Evolutionary conservation across 2,888 invertebrate species (phyloP), one percentile per base, ranked within the genome.

Genomic region (Bunonema sp.): DNA sequence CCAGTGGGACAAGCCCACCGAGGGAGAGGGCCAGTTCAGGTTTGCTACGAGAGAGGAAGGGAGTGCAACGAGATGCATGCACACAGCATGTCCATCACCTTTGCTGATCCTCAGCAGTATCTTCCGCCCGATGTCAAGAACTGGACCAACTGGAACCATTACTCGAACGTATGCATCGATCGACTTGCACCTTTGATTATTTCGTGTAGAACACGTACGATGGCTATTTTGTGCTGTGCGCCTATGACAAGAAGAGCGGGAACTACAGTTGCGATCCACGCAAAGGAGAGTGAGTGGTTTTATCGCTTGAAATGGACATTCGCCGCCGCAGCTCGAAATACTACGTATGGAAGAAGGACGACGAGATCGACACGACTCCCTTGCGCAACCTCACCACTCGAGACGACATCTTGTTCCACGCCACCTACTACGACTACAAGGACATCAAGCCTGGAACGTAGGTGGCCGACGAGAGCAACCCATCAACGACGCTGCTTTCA

Each of bases 21-120:
- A 39, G 21, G 51, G 51, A 22, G 36, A 49, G n/a, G 51, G 51
- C 21, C 46, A 47, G 24, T 47, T 49, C 21, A 43, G 45, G 21
- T n/a, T 44, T 28, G 20, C 12, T 34, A 19, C 26, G n/a, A n/a
- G n/a, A n/a, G n/a, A n/a, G n/a, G n/a, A n/a, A n/a, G n/a, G n/a
- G n/a, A n/a, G n/a, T n/a, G n/a, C n/a, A n/a, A n/a, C n/a, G n/a
- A n/a, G n/a, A n/a, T n/a, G n/a, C n/a, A n/a, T n/a, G n/a, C n/a
- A n/a, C n/a, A n/a, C n/a, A n/a, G n/a, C n/a, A n/a, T n/a, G n/a
- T n/a, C 23, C 2, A 23, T 37, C n/a, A n/a, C 7, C 4, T 36
- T 34, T 4, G 4, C n/a, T 5, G 20, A 5, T 16, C 18, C 10
- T 34, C 16, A 5, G 4, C 15, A 10, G 18, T 7, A 16, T 21